Evolutionary conservation across 2,888 invertebrate species (phyloP).

Genomic region (Agriotes lineatus): DNA sequence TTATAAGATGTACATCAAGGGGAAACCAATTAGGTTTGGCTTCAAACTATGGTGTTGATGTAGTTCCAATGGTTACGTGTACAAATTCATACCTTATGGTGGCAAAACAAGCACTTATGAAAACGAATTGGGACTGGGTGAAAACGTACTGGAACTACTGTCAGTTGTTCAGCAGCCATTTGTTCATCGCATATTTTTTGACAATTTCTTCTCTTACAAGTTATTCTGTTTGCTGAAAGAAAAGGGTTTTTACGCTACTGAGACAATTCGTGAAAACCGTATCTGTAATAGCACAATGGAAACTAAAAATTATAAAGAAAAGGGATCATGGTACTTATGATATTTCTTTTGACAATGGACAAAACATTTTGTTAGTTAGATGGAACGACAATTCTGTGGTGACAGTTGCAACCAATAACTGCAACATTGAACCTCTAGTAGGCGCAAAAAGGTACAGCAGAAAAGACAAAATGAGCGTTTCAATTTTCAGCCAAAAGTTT

Average conservation of each 20-base stretch:
- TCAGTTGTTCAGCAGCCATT: conserved; percentile 24
- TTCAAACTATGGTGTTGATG: conserved; percentile 51
- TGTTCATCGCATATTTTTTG: neutral
- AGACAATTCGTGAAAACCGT: neutral
- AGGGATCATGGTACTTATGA: neutral
- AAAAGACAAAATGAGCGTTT: too few species aligned
- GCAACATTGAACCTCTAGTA: too few species aligned
- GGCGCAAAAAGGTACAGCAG: too few species aligned
- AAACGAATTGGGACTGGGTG: too few species aligned
- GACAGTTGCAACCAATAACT: too few species aligned
- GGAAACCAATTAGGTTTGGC: conserved; percentile 54
- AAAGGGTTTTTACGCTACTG: neutral
- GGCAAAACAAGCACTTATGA: conserved; percentile 39
- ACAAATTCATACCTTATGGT: conserved; percentile 49
- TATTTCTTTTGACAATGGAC: neutral
- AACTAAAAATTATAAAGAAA: neutral
- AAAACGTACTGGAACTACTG: too few species aligned
- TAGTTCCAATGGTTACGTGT: conserved; percentile 49
- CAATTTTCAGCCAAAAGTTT: too few species aligned
- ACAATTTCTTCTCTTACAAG: neutral
- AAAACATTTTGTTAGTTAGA: conserved; percentile 4
- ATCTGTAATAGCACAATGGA: neutral
- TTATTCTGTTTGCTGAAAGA: conserved; percentile 2
- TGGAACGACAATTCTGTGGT: neutral
- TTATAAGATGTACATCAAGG: conserved; percentile 55